A percentile compares a stretch with the other conserved stretches of the same genome.
Conservation (phyloP, 2,113 vertebrate species). For the Baryphthengus martii region DNA sequence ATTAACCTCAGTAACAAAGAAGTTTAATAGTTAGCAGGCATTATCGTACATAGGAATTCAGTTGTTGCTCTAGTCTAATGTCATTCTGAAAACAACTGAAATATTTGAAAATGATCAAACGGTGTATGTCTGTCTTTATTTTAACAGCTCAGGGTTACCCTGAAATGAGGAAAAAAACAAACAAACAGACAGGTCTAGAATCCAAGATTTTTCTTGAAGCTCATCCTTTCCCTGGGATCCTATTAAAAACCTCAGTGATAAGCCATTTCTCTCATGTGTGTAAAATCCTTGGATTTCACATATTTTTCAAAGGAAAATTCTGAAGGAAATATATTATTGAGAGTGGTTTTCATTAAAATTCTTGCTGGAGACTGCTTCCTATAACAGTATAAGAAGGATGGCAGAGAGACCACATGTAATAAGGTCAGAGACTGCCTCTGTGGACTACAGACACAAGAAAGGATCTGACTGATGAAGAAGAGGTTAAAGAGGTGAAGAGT, state of each 20-base stretch:
- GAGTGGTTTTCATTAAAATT: conserved; percentile 47
- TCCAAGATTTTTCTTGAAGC: not conserved
- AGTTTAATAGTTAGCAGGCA: not conserved
- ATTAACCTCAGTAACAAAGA: not conserved
- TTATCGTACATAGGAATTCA: not conserved
- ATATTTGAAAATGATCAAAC: not conserved
- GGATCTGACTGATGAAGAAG: conserved; percentile 28
- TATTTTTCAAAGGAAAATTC: not conserved
- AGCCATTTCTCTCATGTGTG: not conserved
- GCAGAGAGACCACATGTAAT: not conserved
- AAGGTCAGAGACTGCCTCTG: conserved; percentile 10
- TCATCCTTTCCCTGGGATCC: not conserved
- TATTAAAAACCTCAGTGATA: not conserved
- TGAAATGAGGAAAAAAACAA: not conserved
- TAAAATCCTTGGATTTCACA: not conserved
- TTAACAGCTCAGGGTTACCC: not conserved
- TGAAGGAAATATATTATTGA: not conserved
- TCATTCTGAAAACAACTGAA: not conserved
- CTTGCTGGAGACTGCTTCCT: not conserved
- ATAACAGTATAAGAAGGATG: not conserved
- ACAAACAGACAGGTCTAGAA: not conserved
- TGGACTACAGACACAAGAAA: not conserved
- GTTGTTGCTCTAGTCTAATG: not conserved
- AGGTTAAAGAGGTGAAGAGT: conserved; percentile 42
- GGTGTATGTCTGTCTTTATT: not conserved